A percentile compares a stretch with the other conserved stretches of the same genome.
These are phyloP conservation scores for Caenorhabditis sp. DNA, from an alignment of 2,888 invertebrate genomes.

Conservation along the genomic window DNA sequence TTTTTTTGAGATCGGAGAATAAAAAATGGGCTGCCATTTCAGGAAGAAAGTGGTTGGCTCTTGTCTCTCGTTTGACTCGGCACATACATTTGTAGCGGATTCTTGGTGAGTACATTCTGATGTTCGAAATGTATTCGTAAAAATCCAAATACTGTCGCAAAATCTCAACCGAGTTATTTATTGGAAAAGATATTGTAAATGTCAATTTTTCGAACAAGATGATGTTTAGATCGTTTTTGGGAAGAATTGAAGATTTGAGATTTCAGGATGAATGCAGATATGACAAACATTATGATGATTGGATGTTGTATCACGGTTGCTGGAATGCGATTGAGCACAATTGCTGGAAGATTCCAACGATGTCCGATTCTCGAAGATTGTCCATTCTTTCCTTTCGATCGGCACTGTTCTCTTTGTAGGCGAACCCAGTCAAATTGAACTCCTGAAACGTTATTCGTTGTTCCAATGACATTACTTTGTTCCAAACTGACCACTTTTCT, in stretches of 20 bases:
- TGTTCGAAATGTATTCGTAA: not conserved
- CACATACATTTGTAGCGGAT: not conserved
- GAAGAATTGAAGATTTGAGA: no score
- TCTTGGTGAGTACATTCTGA: not conserved
- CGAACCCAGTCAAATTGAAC: conserved; percentile 38
- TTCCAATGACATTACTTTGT: not conserved
- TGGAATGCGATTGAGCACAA: conserved; percentile 30
- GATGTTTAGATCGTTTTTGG: no score
- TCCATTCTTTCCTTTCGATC: not conserved
- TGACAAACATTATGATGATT: not conserved
- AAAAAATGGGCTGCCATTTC: not conserved
- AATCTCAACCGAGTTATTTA: no score
- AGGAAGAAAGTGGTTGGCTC: not conserved
- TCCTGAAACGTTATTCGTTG: conserved; percentile 16
- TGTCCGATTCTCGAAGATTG: conserved; percentile 15
- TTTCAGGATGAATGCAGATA: not conserved
- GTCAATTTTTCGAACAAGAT: no score
- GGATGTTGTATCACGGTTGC: not conserved
- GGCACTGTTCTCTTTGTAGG: conserved; percentile 1
- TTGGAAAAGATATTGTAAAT: no score
- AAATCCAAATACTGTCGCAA: not conserved
- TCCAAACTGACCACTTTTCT: no score
- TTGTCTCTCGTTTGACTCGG: not conserved
- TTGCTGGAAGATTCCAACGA: conserved; percentile 44
- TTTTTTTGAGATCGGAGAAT: not conserved